These are phyloP conservation scores for Odontomachus brunneus DNA, from an alignment of 1,140 invertebrate species.

Conservation along the genomic window DNA sequence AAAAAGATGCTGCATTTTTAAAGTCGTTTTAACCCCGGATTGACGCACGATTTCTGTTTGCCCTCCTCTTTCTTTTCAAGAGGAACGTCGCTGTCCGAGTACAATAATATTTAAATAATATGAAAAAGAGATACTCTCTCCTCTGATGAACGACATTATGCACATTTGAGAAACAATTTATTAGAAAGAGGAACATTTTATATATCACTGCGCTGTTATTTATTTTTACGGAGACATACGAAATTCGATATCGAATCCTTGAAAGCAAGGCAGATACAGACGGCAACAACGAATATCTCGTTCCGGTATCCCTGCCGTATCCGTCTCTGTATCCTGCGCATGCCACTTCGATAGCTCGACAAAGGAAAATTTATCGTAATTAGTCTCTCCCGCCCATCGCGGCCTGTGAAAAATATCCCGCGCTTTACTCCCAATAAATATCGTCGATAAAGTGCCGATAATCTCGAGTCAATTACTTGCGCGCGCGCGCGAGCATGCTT, in stretches of 20 bases:
- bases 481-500: not conserved
- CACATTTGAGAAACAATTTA: not conserved
- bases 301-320: not conserved
- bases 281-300: constrained; percentile 2
- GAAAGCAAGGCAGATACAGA: not conserved
- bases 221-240: not conserved
- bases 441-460: constrained; percentile 47
- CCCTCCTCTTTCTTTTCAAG: too few relatives aligned
- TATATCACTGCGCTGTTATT: not conserved
- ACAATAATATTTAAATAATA: not conserved
- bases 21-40: not conserved
- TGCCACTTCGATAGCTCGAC: constrained; percentile 22
- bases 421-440: constrained; percentile 55
- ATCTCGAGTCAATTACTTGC: constrained; percentile 56
- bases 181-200: too few relatives aligned
- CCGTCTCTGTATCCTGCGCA: constrained; percentile 3
- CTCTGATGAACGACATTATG: not conserved
- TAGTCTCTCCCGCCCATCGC: constrained; percentile 6
- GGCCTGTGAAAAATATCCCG: constrained; percentile 18
- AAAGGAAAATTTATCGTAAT: constrained; percentile 60
- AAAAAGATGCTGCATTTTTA: constrained; percentile 5
- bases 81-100: too few relatives aligned
- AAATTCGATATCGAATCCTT: not conserved
- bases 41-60: not conserved
- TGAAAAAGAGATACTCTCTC: not conserved